Base-by-base conservation (phyloP, 2,888 invertebrate genomes). In the Tiphia femorata region DNA sequence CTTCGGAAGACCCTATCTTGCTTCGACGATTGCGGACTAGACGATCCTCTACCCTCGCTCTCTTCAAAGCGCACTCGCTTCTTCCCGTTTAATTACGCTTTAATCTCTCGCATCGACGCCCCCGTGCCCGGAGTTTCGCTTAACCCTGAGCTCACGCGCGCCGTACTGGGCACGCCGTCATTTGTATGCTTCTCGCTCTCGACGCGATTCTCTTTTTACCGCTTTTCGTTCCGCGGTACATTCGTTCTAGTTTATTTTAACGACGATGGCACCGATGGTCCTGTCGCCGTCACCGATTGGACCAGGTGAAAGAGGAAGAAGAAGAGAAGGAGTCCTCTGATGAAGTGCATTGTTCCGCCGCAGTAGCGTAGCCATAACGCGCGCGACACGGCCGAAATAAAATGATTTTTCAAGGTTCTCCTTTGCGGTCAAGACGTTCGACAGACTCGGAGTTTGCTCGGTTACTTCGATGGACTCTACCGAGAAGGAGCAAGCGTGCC, bases 181-280 rank as follows among this genome's bases (percentile, higher is more conserved):
- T 76, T 75, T 67, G 70, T 76, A 76, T 69, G 67, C 70, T 57
- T 51, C 56, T 64, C 58, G 61, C 63, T 63, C 63, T 58, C 44
- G 51, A 49, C 53, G 44, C 61, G 52, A 60, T 72, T 66, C 58
- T 64, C 62, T 68, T 75, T 67, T 76, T 64, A 59, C 60, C 61
- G 50, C 49, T 41, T 72, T 70, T 68, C 68, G 64, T 70, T 72
- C 61, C 70, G 60, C 61, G 59, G 55, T 43, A 27, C 48, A 37
- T 47, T 68, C 61, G 68, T 68, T 70, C 64, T 67, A 66, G 67
- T 72, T 75, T 73, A 70, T 77, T 76, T n/a, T 74, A 50, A 53
- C 59, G 55, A 59, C 58, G 46, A 19, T 44, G 20, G 23, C n/a
- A n/a, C n/a, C n/a, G n/a, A n/a, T 35, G 43, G 29, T 48, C 58